Evolutionary conservation across 2,888 invertebrate genomes (phyloP).

Genomic region (Chironomus riparius): DNA sequence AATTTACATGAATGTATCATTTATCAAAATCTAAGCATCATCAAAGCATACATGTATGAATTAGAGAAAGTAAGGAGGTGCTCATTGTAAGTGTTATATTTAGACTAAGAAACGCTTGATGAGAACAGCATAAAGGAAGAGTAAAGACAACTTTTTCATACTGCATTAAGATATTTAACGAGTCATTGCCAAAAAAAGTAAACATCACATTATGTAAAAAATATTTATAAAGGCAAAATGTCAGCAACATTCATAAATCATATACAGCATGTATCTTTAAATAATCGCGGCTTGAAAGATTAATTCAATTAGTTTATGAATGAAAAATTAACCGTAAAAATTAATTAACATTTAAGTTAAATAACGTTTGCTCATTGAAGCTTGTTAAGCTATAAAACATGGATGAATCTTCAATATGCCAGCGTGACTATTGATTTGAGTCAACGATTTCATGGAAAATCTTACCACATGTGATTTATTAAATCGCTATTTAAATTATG

Average conservation of each 20-base stretch:
- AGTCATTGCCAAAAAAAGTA: not conserved
- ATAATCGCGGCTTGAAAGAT: not conserved
- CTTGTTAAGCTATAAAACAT: not conserved
- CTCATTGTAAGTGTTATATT: not conserved
- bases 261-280: not conserved
- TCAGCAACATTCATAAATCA: constrained; percentile 3
- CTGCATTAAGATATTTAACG: not conserved
- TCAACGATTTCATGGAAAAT: not conserved
- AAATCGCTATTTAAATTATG: not conserved
- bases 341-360: constrained; percentile 3
- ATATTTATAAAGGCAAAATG: not conserved
- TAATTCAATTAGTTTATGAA: constrained; percentile 8
- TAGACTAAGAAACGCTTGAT: not conserved
- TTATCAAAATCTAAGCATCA: not conserved
- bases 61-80: not conserved
- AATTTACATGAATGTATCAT: not conserved
- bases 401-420: not conserved
- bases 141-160: not conserved
- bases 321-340: not conserved
- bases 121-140: not conserved
- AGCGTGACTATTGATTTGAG: not conserved
- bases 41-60: not conserved
- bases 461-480: not conserved
- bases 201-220: not conserved
- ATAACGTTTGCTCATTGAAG: not conserved